Conservation (phyloP, 2,797 vertebrate species). For the Mergus octosetaceus region DNA sequence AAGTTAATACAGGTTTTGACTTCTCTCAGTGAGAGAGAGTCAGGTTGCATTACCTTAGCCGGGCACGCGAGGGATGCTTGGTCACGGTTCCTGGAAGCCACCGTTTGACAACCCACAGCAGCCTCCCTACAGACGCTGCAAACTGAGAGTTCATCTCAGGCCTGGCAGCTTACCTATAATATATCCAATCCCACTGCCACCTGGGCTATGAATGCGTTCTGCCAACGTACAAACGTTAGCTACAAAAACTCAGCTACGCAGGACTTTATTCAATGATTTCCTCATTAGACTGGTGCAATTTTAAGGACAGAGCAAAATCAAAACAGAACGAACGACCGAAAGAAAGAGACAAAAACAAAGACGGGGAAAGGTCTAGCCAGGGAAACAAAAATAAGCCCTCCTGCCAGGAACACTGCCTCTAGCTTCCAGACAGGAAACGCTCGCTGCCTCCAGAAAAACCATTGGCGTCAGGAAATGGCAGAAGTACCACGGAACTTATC, state of each 20-base stretch:
- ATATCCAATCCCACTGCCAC: not conserved
- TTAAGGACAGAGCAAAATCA: not conserved
- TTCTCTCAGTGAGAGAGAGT: not conserved
- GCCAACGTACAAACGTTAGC: not conserved
- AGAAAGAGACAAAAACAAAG: conserved; percentile 41
- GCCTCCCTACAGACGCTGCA: not conserved
- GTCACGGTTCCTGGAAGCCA: not conserved
- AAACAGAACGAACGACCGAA: not conserved
- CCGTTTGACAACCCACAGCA: not conserved
- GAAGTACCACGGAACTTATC: conserved; percentile 9
- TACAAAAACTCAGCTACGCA: not conserved
- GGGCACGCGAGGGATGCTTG: not conserved
- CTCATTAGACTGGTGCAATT: not conserved
- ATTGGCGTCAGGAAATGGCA: conserved; percentile 18
- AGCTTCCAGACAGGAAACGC: conserved; percentile 63
- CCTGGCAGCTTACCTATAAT: not conserved
- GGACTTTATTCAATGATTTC: not conserved
- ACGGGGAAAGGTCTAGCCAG: conserved; percentile 17
- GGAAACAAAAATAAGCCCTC: conserved; percentile 57
- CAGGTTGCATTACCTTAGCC: not conserved
- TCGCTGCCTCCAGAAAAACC: conserved; percentile 50
- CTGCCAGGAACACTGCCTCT: conserved; percentile 46
- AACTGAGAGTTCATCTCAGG: not conserved
- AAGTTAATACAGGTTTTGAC: not conserved
- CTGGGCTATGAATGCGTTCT: not conserved